Evolutionary conservation across 2,797 vertebrate species (phyloP).

Genomic region (Trichosurus vulpecula): DNA sequence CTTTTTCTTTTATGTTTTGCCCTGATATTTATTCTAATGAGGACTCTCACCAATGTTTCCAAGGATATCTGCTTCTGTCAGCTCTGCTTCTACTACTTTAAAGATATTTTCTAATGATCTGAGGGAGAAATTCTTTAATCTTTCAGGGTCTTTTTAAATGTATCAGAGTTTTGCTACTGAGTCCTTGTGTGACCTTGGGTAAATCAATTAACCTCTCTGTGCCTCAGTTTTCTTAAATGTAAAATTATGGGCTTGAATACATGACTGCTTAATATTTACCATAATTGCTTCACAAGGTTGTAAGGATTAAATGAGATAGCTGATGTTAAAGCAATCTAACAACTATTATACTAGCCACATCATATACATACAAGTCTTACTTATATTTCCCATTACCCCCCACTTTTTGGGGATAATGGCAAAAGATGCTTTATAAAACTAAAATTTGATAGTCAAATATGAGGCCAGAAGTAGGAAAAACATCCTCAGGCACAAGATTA

Average conservation of each 20-base stretch:
- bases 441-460: slow-evolving; percentile 11
- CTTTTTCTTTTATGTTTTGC: not conserved
- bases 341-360: not conserved
- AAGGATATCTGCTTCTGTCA: not conserved
- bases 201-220: not conserved
- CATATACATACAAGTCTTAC: not conserved
- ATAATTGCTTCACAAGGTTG: not conserved
- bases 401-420: not conserved
- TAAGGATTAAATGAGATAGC: not conserved
- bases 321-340: not conserved
- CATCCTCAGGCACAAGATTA: not conserved
- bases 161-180: not conserved
- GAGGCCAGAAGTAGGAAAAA: not conserved
- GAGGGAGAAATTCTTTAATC: not conserved
- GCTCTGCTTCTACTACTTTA: not conserved
- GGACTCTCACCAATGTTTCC: not conserved
- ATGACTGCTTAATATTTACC: not conserved
- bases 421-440: not conserved
- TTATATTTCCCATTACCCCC: not conserved
- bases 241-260: not conserved
- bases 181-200: not conserved
- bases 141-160: not conserved
- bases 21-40: slow-evolving; percentile 5
- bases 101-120: not conserved
- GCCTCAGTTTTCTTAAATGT: slow-evolving; percentile 2